Percentiles rank a stretch among this genome's conserved stretches.
Evolutionary conservation across 1,140 invertebrate species (phyloP).

Genomic region (Drosophila burlai): DNA sequence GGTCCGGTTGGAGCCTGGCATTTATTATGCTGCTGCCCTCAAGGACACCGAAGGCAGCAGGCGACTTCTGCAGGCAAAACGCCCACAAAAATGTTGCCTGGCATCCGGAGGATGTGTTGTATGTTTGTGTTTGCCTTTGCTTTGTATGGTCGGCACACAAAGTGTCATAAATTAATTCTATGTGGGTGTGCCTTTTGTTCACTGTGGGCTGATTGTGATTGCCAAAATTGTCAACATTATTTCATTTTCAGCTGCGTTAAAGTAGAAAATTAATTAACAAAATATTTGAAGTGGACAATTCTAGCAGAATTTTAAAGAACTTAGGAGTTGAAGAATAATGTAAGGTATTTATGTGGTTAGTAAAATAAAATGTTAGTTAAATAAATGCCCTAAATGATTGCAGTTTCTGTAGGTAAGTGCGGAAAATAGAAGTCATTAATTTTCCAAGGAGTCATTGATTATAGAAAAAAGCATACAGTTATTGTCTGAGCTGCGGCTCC

Average conservation of each 20-base stretch:
- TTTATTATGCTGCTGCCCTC: slow-evolving; percentile 54
- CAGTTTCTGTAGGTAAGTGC: too few species aligned
- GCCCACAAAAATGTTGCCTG: slow-evolving; percentile 55
- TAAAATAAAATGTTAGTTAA: background rate
- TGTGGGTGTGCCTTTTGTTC: slow-evolving; percentile 43
- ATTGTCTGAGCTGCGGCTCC: too few species aligned
- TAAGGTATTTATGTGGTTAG: background rate
- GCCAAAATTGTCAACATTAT: slow-evolving; percentile 61
- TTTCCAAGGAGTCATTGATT: too few species aligned
- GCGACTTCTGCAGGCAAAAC: slow-evolving; percentile 46
- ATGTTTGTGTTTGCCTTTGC: slow-evolving; percentile 21
- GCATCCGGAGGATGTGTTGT: slow-evolving; percentile 15
- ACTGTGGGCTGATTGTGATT: slow-evolving; percentile 44
- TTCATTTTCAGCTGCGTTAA: slow-evolving; percentile 33
- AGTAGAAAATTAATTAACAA: slow-evolving; percentile 43
- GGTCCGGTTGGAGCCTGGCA: slow-evolving; percentile 38
- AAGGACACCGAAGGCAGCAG: slow-evolving; percentile 41
- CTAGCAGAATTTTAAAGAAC: background rate
- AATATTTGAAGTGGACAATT: slow-evolving; percentile 26
- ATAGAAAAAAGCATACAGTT: too few species aligned
- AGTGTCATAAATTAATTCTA: slow-evolving; percentile 64
- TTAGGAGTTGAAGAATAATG: background rate
- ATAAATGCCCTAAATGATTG: too few species aligned
- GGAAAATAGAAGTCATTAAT: too few species aligned
- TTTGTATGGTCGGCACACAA: slow-evolving; percentile 50